Evolutionary conservation across 1,140 invertebrate species (phyloP), one percentile per base, ranked within the genome.

Genomic region (Ostrea denselamellosa): DNA sequence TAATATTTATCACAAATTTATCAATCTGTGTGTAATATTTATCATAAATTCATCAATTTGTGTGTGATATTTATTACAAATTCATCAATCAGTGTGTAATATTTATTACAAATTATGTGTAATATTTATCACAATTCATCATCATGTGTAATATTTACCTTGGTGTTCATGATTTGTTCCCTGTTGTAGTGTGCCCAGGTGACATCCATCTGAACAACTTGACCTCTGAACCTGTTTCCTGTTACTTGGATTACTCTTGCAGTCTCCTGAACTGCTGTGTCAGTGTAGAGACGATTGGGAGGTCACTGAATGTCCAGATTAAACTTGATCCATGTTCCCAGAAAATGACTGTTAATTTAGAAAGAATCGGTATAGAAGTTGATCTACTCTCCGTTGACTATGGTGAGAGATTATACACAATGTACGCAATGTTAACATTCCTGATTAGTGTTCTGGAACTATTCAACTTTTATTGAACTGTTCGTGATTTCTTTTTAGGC

Each of bases 181-280:
- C 0, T 77, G 8, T 34, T 34, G 25, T 34, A 77, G 68, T 77
- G 14, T 77, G 68, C 14, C 68, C 14, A 14, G 28, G 68, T 77
- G 68, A 28, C 28, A 28, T 25, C 10, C 22, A 25, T 44, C 68
- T 77, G 12, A 77, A 25, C 12, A 77, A 77, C 25, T 10, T 77
- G 68, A 77, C 68, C 68, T 77, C 68, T 77, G 68, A 77, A 0
- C 68, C 68, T 34, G 81, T 86, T 5, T 9, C 56, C 2, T 88
- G 87, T 86, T 53, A 88, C 68, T 19, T 88, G 19, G 71, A 77
- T 19, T 85, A 65, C 58, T 83, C 77, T 17, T 88, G 87, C 71
- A 83, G 71, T 58, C 84, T 77, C 8, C 84, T 88, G 12, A 56
- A 88, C 14, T 88, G 87, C n/a, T 88, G 87, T 71, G 77, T 88